Base-by-base conservation (phyloP, 2,797 vertebrate genomes). In the Eidolon dupreanum region DNA sequence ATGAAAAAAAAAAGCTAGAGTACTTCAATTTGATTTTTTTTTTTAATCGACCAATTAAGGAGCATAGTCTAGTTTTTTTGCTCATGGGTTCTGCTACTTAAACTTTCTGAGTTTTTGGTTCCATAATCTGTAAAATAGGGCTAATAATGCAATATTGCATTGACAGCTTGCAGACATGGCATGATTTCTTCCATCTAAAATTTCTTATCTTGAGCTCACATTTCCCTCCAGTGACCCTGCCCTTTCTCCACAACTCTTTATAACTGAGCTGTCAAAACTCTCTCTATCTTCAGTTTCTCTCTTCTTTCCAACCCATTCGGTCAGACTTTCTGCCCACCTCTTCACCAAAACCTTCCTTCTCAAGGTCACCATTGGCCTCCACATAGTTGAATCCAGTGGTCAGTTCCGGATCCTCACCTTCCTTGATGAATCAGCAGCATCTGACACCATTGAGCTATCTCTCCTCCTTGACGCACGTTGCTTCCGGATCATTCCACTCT, bases 401-500 rank as follows among this genome's bases (percentile, higher is more conserved):
- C 68, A 3, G 8, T 8, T 81, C 59, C 73, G 1, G 7, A 51
- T 19, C 63, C 51, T 92, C 59, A 2, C 28, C 59, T 55, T 68
- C 46, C 59, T 46, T 33, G 26, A 38, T n/a, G 53, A 66, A 6
- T 68, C 36, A 20, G 26, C 12, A 9, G 49, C 70, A 16, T 46
- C 65, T n/a, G 74, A 65, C n/a, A 49, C n/a, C 36, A 6, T 4
- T 1, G n/a, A 71, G 16, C 10, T 22, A 8, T 38, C 61, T 36
- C 26, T 73, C 41, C 84, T 92, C 46, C 79, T 87, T 2, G 26
- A 51, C 2, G 70, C 7, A 28, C 51, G 73, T 83, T 61, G 65
- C 66, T 93, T 95, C 89, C 6, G 0, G 77, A 81, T 81, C 24
- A 43, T 68, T 59, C 65, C 31, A 11, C 63, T 4, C 13, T 90